Evolutionary conservation across 2,888 invertebrate species (phyloP).

Genomic region (Myopa testacea): DNA sequence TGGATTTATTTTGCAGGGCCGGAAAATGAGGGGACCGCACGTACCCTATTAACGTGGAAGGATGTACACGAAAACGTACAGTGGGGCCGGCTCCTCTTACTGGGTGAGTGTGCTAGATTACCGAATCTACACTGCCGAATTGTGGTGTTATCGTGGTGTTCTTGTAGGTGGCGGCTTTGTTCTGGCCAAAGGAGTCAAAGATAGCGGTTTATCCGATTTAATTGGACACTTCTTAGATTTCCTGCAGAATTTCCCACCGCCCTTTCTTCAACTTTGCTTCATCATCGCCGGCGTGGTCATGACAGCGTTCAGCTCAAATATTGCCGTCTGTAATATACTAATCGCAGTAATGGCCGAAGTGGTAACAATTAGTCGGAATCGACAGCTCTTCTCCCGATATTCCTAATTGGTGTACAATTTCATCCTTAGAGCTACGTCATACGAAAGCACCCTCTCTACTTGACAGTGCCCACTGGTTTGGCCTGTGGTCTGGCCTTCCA

Average conservation of each 20-base stretch:
- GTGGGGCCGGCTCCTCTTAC: slow-evolving; percentile 75
- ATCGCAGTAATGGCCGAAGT: slow-evolving; percentile 83
- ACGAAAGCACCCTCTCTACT: slow-evolving; percentile 82
- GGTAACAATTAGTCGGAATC: slow-evolving; percentile 59
- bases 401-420: not conserved
- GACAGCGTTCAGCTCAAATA: slow-evolving; percentile 83
- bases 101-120: not conserved
- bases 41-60: slow-evolving; percentile 82
- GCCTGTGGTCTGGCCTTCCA: slow-evolving; percentile 90
- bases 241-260: slow-evolving; percentile 72
- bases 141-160: not conserved
- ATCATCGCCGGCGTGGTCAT: slow-evolving; percentile 77
- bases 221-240: slow-evolving; percentile 78
- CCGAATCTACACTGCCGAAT: not conserved
- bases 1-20: slow-evolving; percentile 52
- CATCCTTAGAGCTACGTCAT: slow-evolving; percentile 74
- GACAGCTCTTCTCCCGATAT: slow-evolving; percentile 70
- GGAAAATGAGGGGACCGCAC: slow-evolving; percentile 47
- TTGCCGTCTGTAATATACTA: slow-evolving; percentile 86
- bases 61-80: slow-evolving; percentile 83
- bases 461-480: slow-evolving; percentile 87
- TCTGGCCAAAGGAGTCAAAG: slow-evolving; percentile 84
- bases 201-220: slow-evolving; percentile 79
- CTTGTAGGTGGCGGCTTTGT: slow-evolving; percentile 85
- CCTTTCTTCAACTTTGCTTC: slow-evolving; percentile 75